A percentile compares a stretch with the other conserved stretches of the same genome.
Conservation (phyloP, 2,797 vertebrate genomes). For the Hydrocynus forskahlii region DNA sequence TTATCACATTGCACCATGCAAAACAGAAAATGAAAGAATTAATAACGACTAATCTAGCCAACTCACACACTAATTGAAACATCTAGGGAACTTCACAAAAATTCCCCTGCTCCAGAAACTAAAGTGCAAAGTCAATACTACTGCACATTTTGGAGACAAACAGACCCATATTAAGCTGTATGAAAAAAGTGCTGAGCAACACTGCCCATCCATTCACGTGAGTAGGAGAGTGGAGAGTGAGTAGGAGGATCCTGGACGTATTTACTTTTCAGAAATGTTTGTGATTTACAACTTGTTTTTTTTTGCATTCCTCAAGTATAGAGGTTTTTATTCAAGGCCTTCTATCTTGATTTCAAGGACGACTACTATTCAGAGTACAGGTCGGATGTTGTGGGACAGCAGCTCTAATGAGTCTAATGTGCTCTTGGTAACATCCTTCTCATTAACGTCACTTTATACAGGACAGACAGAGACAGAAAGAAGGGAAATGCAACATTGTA, state of each 20-base stretch:
- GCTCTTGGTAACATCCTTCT: not conserved
- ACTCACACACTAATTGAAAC: not conserved
- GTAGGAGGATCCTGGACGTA: conserved; percentile 9
- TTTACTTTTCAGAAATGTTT: conserved; percentile 13
- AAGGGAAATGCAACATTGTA: not conserved
- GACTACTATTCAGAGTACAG: not conserved
- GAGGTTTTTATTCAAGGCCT: not conserved
- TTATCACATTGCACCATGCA: not conserved
- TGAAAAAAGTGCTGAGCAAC: not conserved
- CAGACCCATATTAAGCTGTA: too few relatives aligned
- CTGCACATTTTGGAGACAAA: not conserved
- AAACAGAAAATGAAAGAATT: not conserved
- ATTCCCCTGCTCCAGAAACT: not conserved
- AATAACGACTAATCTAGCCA: not conserved
- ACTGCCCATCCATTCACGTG: not conserved
- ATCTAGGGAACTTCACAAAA: not conserved
- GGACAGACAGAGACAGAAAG: not conserved
- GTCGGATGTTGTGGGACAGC: not conserved
- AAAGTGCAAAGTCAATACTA: not conserved
- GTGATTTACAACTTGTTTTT: conserved; percentile 19
- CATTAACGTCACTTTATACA: not conserved
- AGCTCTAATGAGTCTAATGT: not conserved
- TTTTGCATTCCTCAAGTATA: not conserved
- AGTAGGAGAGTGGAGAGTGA: conserved; percentile 5
- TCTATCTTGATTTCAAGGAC: not conserved